Evolutionary conservation across 2,797 vertebrate species (phyloP).

Genomic region (Hippoglossus hippoglossus): DNA sequence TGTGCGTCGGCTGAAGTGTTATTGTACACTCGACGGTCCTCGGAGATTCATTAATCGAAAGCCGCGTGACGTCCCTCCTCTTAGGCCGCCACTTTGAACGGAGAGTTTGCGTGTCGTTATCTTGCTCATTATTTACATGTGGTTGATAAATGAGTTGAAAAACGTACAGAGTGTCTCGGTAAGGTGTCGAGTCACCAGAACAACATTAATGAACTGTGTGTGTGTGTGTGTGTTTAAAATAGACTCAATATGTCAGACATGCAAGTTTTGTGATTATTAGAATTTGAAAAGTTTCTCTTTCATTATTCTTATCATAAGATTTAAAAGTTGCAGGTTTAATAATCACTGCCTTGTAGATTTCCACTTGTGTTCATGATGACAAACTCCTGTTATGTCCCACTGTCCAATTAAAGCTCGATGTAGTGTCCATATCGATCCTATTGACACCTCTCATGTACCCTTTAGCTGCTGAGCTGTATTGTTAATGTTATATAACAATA

Average conservation of each 20-base stretch:
- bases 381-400: background rate
- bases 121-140: background rate
- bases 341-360: background rate
- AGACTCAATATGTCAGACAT: background rate
- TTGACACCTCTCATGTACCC: no score
- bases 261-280: background rate
- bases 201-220: no score
- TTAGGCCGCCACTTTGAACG: slow-evolving; percentile 4
- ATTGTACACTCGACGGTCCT: background rate
- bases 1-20: slow-evolving; percentile 1
- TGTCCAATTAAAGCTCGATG: background rate
- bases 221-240: no score
- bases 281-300: no score
- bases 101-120: background rate
- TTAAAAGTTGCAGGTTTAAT: no score
- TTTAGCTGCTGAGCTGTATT: no score
- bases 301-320: no score
- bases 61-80: background rate
- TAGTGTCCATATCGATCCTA: background rate
- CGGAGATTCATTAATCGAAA: slow-evolving; percentile 4
- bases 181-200: no score
- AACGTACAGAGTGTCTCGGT: slow-evolving; percentile 1
- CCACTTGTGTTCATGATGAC: background rate
- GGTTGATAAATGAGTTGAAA: background rate
- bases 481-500: background rate